Base-by-base conservation (phyloP, 2,113 vertebrate species). In the Atractosteus spatula region DNA sequence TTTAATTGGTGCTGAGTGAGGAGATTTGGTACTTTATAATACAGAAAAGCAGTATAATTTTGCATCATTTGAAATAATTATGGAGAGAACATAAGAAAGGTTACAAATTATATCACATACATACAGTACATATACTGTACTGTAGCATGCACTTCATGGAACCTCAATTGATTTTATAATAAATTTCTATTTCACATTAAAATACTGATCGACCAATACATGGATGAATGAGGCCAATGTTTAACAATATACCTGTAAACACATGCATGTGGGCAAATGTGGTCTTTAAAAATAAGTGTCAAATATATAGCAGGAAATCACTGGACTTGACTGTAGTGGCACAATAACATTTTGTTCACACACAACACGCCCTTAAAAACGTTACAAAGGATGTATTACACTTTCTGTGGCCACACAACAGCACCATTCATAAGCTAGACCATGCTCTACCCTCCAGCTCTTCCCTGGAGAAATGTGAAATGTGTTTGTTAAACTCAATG, bases 401-500 rank as follows among this genome's bases (percentile, higher is more conserved):
- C 70, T 13, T 64, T 68, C 41, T 72, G 55, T 69, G 73, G n/a
- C 71, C 75, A 73, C 61, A 90, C 88, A 89, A 88, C 82, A 74
- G 71, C 72, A 76, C 75, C 80, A 82, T 91, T 90, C 84, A 87
- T 87, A 14, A 74, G 78, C 59, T 62, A 17, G 44, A 71, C 71
- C 54, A 56, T 69, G 74, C 51, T 51, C 73, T 16, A 59, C 66
- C 66, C 2, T 54, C 73, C 75, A 72, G 13, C 64, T 66, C 41
- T 66, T 41, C 79, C 76, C 73, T 2, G 70, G 79, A 83, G 79
- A 79, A 77, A 77, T 71, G 59, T 62, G 56, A 83, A 81, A 81
- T 78, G 66, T 72, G 78, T 83, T 83, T 80, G 69, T 76, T 62
- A 62, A 65, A 47, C 44, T 63, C 44, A 44, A 63, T 14, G 7